A percentile compares a stretch with the other conserved stretches of the same genome.
These are phyloP conservation scores for Lepeophtheirus nordmannii DNA, from an alignment of 2,888 invertebrate species.

Conservation along the genomic window DNA sequence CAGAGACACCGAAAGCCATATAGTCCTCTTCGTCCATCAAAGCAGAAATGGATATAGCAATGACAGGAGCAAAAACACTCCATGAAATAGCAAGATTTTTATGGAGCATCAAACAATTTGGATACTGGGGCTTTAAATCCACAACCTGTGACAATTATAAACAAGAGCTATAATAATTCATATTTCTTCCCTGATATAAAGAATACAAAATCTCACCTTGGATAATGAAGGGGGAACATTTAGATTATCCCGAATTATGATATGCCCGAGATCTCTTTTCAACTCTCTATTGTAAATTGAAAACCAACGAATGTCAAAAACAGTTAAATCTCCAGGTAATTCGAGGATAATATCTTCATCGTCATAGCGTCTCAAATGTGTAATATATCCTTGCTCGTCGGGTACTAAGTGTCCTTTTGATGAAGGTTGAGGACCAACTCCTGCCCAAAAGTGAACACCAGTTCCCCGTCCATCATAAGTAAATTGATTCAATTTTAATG, in stretches of 20 bases:
- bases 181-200: constrained; percentile 10
- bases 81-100: constrained; percentile 65
- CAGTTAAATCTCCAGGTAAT: constrained; percentile 54
- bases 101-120: constrained; percentile 71
- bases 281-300: constrained; percentile 56
- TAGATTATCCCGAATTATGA: constrained; percentile 58
- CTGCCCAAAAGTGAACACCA: constrained; percentile 62
- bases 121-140: constrained; percentile 44
- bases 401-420: constrained; percentile 64
- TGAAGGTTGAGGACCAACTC: constrained; percentile 71
- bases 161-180: not conserved
- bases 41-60: constrained; percentile 42
- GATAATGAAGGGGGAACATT: constrained; percentile 56
- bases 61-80: constrained; percentile 76
- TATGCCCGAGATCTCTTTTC: constrained; percentile 53
- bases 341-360: constrained; percentile 56
- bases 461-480: constrained; percentile 54
- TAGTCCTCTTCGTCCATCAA: constrained; percentile 53
- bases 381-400: constrained; percentile 76
- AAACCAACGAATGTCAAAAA: constrained; percentile 69
- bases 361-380: constrained; percentile 54
- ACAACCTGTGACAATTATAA: constrained; percentile 13
- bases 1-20: constrained; percentile 73
- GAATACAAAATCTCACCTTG: constrained; percentile 20
- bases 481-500: constrained; percentile 54